Percentiles rank a stretch among this genome's conserved stretches.
Evolutionary conservation across 2,113 vertebrate genomes (phyloP).

Genomic region (Grallaria varia): DNA sequence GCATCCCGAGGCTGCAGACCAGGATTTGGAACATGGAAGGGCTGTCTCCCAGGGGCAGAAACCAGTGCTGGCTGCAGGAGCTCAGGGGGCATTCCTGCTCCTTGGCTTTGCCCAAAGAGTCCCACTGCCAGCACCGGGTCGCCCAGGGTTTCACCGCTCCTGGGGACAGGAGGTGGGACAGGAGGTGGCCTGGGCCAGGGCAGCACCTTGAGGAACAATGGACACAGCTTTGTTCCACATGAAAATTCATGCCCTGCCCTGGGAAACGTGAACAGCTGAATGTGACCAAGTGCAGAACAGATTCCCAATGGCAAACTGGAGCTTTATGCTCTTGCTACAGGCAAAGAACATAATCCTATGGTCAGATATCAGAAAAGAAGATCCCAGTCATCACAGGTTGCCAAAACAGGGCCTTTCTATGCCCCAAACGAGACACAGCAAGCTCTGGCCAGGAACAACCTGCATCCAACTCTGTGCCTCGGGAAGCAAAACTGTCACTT

Average conservation of each 20-base stretch:
- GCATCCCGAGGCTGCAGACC: background rate
- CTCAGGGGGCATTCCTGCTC: background rate
- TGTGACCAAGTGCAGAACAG: background rate
- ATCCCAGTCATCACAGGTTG: background rate
- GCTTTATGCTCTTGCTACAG: background rate
- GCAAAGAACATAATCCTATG: background rate
- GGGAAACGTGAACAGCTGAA: background rate
- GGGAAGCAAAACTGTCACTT: background rate
- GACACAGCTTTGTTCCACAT: accelerated
- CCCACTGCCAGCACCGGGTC: background rate
- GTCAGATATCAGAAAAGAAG: background rate
- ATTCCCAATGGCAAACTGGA: accelerated
- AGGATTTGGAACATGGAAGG: background rate
- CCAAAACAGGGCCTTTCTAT: background rate
- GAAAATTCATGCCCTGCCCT: background rate
- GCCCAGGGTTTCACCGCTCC: background rate
- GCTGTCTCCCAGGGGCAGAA: background rate
- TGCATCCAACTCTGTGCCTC: accelerated
- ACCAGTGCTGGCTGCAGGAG: background rate
- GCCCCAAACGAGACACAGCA: background rate
- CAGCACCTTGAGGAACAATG: background rate
- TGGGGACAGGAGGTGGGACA: background rate
- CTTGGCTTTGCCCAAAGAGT: background rate
- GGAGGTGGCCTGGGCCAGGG: background rate
- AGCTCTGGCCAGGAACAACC: background rate